Evolutionary conservation across 2,888 invertebrate genomes (phyloP), one percentile per base, ranked within the genome.

Genomic region (Cyaniris semiargus): DNA sequence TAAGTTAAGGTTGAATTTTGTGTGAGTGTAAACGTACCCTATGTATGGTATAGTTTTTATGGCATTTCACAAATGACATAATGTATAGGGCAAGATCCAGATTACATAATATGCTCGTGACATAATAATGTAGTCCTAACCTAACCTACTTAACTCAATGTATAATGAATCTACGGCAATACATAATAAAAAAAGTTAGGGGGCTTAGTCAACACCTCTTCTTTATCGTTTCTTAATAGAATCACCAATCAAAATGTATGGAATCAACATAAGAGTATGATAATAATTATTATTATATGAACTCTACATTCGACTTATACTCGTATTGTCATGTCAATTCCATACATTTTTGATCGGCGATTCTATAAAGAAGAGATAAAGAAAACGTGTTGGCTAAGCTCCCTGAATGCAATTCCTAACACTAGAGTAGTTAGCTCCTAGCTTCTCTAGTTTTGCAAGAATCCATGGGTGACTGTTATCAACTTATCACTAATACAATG

Each of bases 21-120:
- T 1, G 13, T 66, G 31, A 66, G 18, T 23, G 4, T 5, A 66
- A 66, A 66, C 18, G 15, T 66, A 66, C 4, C 66, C 66, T 31
- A 18, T 66, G 31, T 66, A 18, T 27, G 66, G 66, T 27, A 18
- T 27, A 1, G 27, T 66, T 66, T 66, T 66, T 66, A 66, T 66
- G 66, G 27, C 66, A 66, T 66, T 66, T 66, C 27, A 18, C 27
- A 27, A 66, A 66, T 66, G 66, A 66, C 66, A 66, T 66, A 66
- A 66, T 15, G 15, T 66, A 27, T 66, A 66, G 66, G 66, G 2
- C 66, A 31, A 66, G 66, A 27, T 66, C 66, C 66, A 66, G 27
- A 15, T 66, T 66, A 66, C 1, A 66, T 66, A 66, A 66, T 66
- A 66, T 23, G 60, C 58, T 58, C 58, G 23, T 66, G 27, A 66